Evolutionary conservation across 2,113 vertebrate genomes (phyloP).

Genomic region (Rhabdornis inornatus): DNA sequence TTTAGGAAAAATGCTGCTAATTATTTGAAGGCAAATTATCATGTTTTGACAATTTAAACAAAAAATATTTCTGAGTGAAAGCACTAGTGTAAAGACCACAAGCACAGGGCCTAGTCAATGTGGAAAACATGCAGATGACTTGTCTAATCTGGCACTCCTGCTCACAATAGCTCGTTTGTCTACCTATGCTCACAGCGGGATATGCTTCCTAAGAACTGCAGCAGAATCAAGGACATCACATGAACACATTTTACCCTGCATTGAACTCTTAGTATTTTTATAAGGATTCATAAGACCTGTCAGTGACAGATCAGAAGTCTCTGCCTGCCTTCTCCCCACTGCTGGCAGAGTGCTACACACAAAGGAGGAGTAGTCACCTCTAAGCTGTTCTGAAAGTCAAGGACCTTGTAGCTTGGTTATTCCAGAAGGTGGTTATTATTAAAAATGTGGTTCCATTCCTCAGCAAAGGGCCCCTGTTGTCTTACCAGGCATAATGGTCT

Average conservation of each 20-base stretch:
- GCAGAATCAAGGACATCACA: background rate
- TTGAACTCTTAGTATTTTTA: background rate
- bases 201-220: background rate
- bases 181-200: accelerated
- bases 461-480: background rate
- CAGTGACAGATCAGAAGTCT: background rate
- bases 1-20: background rate
- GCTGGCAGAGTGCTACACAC: background rate
- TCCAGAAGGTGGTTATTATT: background rate
- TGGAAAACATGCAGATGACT: background rate
- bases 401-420: background rate
- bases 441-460: background rate
- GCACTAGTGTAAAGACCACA: background rate
- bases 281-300: background rate
- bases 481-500: conserved; percentile 83
- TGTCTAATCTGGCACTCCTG: background rate
- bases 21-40: background rate
- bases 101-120: background rate
- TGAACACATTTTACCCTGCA: background rate
- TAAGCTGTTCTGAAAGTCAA: background rate
- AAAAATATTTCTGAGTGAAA: background rate
- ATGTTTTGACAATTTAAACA: background rate
- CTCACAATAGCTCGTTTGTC: background rate
- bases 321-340: background rate
- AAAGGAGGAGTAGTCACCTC: background rate